phyloP scores from a whole-genome alignment of 2,888 invertebrate genomes.

The Eupeodes luniger region DNA sequence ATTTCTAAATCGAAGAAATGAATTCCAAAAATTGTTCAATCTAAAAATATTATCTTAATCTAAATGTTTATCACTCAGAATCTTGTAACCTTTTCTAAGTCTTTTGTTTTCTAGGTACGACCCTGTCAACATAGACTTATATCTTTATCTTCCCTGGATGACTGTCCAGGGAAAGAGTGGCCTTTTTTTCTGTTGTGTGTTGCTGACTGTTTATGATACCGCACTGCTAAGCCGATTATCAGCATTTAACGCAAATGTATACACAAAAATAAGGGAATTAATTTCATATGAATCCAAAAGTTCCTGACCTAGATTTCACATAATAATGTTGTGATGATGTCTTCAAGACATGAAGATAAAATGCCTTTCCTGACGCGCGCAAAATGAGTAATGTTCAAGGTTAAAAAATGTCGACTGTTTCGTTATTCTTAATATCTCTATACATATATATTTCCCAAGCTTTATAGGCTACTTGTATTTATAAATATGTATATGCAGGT shows the following conservation, averaged over 20 bases:
- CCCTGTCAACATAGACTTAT: constrained; percentile 4
- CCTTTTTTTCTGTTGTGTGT: constrained; percentile 17
- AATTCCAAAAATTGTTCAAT: too few species aligned
- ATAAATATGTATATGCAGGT: background rate
- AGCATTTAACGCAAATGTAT: constrained; percentile 57
- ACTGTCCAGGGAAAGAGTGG: constrained; percentile 39
- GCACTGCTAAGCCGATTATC: constrained; percentile 61
- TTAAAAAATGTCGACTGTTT: constrained; percentile 45
- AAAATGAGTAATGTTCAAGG: constrained; percentile 54
- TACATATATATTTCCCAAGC: background rate
- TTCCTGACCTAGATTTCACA: constrained; percentile 72
- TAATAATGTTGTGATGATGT: constrained; percentile 51
- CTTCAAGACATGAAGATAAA: constrained; percentile 69
- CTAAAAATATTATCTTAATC: too few species aligned
- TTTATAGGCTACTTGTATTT: background rate
- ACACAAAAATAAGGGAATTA: constrained; percentile 44
- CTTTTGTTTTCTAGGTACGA: background rate
- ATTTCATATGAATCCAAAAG: constrained; percentile 66
- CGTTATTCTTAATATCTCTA: background rate
- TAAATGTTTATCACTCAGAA: too few species aligned
- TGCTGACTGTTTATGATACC: background rate
- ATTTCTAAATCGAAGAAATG: too few species aligned
- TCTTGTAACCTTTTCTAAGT: too few species aligned
- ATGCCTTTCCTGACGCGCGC: constrained; percentile 13
- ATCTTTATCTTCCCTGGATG: constrained; percentile 44